Percentiles rank a stretch among this genome's conserved stretches.
Evolutionary conservation across 2,888 invertebrate genomes (phyloP).

Genomic region (Napeogenes inachia): DNA sequence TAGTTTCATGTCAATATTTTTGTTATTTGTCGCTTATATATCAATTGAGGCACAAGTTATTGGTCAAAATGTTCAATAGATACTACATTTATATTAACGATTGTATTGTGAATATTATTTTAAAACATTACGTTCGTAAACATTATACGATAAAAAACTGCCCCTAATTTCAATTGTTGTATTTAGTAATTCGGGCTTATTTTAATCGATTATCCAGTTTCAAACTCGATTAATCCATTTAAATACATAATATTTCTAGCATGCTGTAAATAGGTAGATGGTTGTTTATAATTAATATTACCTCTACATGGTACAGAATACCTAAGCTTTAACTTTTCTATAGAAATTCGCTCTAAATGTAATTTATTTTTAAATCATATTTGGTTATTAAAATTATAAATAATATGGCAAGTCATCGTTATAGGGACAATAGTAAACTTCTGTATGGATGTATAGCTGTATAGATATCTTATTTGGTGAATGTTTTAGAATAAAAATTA

Average conservation of each 20-base stretch:
- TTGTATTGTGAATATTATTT: no score
- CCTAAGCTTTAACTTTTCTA: constrained; percentile 18
- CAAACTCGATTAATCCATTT: neutral
- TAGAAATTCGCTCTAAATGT: constrained; percentile 1
- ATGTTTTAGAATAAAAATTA: neutral
- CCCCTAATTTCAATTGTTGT: no score
- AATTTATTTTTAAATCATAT: neutral
- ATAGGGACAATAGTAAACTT: no score
- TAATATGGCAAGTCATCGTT: neutral
- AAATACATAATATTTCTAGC: neutral
- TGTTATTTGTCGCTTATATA: no score
- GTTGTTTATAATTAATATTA: constrained; percentile 8
- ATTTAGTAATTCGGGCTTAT: no score
- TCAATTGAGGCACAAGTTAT: no score
- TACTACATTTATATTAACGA: no score
- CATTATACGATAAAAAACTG: no score
- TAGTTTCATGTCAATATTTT: no score
- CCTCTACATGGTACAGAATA: constrained; percentile 13
- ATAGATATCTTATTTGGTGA: constrained; percentile 10
- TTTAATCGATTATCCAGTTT: no score
- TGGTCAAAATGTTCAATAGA: no score
- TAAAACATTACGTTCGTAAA: no score
- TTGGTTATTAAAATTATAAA: neutral
- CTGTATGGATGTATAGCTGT: neutral
- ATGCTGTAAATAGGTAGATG: constrained; percentile 17